Percentiles rank a stretch among this genome's conserved stretches.
Evolutionary conservation across 2,113 vertebrate species (phyloP).

Genomic region (Triplophysa siluroides): DNA sequence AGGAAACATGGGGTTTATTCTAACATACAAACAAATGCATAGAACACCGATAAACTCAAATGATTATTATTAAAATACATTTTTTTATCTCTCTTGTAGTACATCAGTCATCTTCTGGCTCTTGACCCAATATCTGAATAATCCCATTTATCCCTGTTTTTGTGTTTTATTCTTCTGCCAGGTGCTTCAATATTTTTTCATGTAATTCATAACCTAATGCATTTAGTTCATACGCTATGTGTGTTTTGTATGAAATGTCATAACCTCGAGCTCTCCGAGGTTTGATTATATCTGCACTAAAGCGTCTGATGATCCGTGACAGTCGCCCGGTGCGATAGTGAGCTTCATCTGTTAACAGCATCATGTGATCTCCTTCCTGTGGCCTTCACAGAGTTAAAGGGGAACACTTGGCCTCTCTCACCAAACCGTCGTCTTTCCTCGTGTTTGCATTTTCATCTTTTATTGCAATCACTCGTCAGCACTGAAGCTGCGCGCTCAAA

Average conservation of each 20-base stretch:
- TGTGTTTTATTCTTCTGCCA: too few relatives aligned
- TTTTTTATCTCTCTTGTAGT: too few relatives aligned
- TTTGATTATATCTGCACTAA: not conserved
- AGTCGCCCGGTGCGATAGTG: not conserved
- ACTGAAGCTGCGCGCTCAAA: constrained; percentile 32
- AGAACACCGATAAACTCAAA: too few relatives aligned
- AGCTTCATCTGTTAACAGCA: not conserved
- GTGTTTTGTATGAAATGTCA: not conserved
- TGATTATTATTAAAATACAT: too few relatives aligned
- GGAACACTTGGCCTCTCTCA: constrained; percentile 33
- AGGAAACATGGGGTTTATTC: too few relatives aligned
- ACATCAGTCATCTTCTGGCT: too few relatives aligned
- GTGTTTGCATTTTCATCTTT: constrained; percentile 51
- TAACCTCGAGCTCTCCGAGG: not conserved
- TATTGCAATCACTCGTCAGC: constrained; percentile 55
- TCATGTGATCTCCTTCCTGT: constrained; percentile 8
- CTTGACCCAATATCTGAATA: too few relatives aligned
- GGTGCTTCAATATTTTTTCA: too few relatives aligned
- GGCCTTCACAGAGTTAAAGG: constrained; percentile 42
- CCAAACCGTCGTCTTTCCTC: constrained; percentile 14
- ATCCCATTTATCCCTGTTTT: too few relatives aligned
- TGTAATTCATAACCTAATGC: too few relatives aligned
- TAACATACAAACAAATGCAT: too few relatives aligned
- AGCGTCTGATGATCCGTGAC: not conserved
- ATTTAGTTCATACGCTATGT: too few relatives aligned